Conservation (phyloP, 2,113 vertebrate genomes). For the Tetrax tetrax region DNA sequence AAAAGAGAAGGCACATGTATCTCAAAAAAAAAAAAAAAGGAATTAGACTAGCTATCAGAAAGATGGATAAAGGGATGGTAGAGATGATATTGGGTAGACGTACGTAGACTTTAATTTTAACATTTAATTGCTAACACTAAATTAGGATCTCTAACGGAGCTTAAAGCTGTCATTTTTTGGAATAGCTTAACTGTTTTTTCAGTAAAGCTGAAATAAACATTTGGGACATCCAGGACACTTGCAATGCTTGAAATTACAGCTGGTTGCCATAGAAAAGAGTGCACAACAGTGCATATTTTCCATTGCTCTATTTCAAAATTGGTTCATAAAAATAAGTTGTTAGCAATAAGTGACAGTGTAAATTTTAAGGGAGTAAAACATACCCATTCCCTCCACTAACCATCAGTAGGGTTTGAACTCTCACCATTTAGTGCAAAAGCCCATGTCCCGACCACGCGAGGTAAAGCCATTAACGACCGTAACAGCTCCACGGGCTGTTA, state of each 20-base stretch:
- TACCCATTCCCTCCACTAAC: background rate
- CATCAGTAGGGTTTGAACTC: background rate
- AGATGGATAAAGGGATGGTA: background rate
- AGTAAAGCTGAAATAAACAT: background rate
- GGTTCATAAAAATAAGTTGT: background rate
- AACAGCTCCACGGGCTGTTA: rapidly evolving
- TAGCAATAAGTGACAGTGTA: background rate
- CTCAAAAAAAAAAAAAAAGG: background rate
- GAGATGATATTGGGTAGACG: background rate
- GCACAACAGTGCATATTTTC: background rate
- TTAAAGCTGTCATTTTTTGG: background rate
- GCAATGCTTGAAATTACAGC: background rate
- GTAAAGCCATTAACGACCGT: background rate
- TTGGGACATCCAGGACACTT: background rate
- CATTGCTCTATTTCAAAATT: background rate
- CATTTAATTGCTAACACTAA: background rate
- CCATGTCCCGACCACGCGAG: background rate
- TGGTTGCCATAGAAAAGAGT: background rate
- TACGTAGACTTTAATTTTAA: background rate
- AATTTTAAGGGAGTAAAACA: background rate
- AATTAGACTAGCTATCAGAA: background rate
- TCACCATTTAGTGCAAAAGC: background rate
- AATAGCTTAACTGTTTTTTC: background rate
- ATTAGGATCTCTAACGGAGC: background rate
- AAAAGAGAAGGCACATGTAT: background rate